Evolutionary conservation across 2,888 invertebrate species (phyloP), one percentile per base, ranked within the genome.

Genomic region (Nymphalis urticae): DNA sequence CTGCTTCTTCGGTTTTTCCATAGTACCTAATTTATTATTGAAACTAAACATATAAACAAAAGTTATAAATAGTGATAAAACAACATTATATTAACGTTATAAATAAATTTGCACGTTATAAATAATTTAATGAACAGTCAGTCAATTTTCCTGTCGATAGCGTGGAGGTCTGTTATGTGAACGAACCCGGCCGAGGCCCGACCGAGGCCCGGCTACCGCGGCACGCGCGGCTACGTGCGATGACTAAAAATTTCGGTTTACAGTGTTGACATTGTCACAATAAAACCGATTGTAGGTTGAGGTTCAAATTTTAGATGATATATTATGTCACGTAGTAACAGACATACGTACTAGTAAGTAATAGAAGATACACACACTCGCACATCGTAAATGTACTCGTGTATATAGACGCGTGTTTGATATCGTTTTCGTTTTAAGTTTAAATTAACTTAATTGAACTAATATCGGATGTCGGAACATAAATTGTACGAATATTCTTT

Each of bases 141-240:
- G 42, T 58, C 36, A 42, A 42, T 58, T 58, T 42, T 58, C 58
- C 58, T 36, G 58, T 36, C 58, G 36, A 58, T 27, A 58, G 36
- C 56, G n/a, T 42, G 58, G 19, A n/a, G 19, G 36, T 58, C 36
- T 1, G 62, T 61, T 54, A 54, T 42, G 51, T 59, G 65, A 59
- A 21, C 47, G 48, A 56, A 36, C 66, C 66, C 62, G 21, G 21
- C 24, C 48, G 56, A 50, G 62, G 56, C 66, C 66, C 62, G 21
- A 2, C 24, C 48, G 56, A 50, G 62, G 56, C 62, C 50, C 36
- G 36, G 32, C 21, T 7, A 21, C 62, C 50, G 62, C 54, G 62
- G 47, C 66, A 62, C 66, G 66, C 56, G 62, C 66, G 32, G 17
- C 21, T 48, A 66, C 66, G 66, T 66, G 66, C 9, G 32, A 36